A percentile compares a stretch with the other conserved stretches of the same genome.
Evolutionary conservation across 2,113 vertebrate species (phyloP).

Genomic region (Menidia beryllina): DNA sequence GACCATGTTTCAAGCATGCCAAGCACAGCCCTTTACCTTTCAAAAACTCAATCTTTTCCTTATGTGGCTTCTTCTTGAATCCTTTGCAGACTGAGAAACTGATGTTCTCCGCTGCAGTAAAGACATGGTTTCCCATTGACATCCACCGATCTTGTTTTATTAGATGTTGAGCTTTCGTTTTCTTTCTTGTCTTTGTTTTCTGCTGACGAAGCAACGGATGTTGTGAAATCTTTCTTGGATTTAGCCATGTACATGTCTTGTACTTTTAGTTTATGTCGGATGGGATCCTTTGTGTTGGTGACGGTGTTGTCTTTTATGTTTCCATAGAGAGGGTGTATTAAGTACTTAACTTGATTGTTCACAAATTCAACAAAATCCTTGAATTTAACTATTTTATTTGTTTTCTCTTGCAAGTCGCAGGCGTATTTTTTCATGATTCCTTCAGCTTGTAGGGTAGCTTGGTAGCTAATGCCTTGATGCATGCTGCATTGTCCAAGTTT

Average conservation of each 20-base stretch:
- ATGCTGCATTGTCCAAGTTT: slow-evolving; percentile 45
- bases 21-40: neutral
- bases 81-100: neutral
- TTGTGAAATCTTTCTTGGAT: neutral
- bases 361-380: slow-evolving; percentile 38
- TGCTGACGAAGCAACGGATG: neutral
- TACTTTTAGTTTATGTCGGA: neutral
- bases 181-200: no score
- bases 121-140: neutral
- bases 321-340: slow-evolving; percentile 30
- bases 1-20: neutral
- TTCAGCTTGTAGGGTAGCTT: slow-evolving; percentile 27
- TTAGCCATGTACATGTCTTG: neutral
- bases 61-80: neutral
- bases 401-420: slow-evolving; percentile 31
- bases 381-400: slow-evolving; percentile 29
- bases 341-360: slow-evolving; percentile 12
- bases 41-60: neutral
- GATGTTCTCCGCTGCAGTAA: neutral
- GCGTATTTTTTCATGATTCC: slow-evolving; percentile 35
- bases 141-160: neutral
- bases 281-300: neutral
- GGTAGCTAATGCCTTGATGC: slow-evolving; percentile 30
- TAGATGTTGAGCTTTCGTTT: neutral
- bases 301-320: slow-evolving; percentile 20